A percentile compares a stretch with the other conserved stretches of the same genome.
Conservation (phyloP, 2,113 vertebrate species). For the Anguilla japonica region DNA sequence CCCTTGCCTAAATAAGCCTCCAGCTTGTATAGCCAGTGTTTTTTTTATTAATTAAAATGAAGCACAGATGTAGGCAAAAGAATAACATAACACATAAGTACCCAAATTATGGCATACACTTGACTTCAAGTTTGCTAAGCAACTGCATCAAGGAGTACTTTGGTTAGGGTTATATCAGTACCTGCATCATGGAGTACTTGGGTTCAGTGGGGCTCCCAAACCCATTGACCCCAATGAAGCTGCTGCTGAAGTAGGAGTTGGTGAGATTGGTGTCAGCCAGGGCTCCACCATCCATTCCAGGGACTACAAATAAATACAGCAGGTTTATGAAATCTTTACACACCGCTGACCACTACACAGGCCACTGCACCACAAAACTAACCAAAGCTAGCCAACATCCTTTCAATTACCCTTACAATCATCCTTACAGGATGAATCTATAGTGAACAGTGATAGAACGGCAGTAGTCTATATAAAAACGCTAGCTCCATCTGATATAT, state of each 20-base stretch:
- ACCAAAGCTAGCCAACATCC: neutral
- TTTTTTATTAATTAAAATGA: no score
- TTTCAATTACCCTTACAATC: no score
- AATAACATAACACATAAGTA: neutral
- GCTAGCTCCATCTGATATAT: no score
- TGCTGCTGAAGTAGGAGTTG: constrained; percentile 99
- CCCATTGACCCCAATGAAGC: constrained; percentile 98
- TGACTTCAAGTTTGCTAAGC: neutral
- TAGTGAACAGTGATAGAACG: no score
- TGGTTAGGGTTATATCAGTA: constrained; percentile 54
- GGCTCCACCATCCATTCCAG: constrained; percentile 86
- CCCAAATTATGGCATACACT: neutral
- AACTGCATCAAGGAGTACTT: neutral
- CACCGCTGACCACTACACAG: neutral
- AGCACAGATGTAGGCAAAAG: no score
- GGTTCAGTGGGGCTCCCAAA: constrained; percentile 95
- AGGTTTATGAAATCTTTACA: neutral
- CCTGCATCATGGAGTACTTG: constrained; percentile 98
- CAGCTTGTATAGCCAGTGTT: no score
- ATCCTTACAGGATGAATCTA: no score
- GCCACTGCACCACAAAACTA: neutral
- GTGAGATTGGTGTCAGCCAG: constrained; percentile 90
- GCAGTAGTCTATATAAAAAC: no score
- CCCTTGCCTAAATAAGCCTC: no score
- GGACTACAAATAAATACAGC: constrained; percentile 71